Base-by-base conservation (phyloP, 2,888 invertebrate genomes). In the Cryptocheilus praepositus region DNA sequence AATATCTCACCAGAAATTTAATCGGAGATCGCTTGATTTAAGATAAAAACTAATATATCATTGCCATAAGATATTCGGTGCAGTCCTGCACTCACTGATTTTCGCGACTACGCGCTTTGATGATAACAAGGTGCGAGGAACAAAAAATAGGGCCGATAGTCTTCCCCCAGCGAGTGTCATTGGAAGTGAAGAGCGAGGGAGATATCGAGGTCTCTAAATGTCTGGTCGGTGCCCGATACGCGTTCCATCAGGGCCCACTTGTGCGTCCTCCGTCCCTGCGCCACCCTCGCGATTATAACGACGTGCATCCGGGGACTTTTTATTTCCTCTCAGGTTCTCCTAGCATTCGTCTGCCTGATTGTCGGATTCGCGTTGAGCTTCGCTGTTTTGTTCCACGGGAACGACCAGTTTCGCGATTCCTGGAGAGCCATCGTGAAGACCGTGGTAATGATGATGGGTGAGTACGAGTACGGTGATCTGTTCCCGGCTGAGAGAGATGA, bases 401-500 rank as follows among this genome's bases (percentile, higher is more conserved):
- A 85, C 58, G 83, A 85, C 22, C 85, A 89, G 76, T 91, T 91
- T 71, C 64, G 65, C 63, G 66, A 80, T 75, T 70, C 64, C 56
- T 81, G 78, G 80, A 79, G 66, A 22, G 75, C 82, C 64, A 68
- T 91, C 46, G 87, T 91, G 44, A 90, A 90, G 77, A 91, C 91
- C 18, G 85, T 90, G 46, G 91, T 91, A 45, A 92, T 92, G 91
- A 91, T 92, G 91, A 91, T 90, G 84, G 92, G 91, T 19, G 91
- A 91, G 81, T 90, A 90, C 74, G 90, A 91, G 74, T 91, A 90
- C 79, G 83, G 83, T 18, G 87, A 87, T 58, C 83, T 90, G 60
- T 90, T 90, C 79, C 74, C 56, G 55, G 72, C 76, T 19, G 63
- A 62, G 51, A 67, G 67, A 45, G 61, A 58, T 28, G 62, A 25